Percentiles rank a stretch among this genome's conserved stretches.
Evolutionary conservation across 2,113 vertebrate species (phyloP).

Genomic region (Crotophaga sulcirostris): DNA sequence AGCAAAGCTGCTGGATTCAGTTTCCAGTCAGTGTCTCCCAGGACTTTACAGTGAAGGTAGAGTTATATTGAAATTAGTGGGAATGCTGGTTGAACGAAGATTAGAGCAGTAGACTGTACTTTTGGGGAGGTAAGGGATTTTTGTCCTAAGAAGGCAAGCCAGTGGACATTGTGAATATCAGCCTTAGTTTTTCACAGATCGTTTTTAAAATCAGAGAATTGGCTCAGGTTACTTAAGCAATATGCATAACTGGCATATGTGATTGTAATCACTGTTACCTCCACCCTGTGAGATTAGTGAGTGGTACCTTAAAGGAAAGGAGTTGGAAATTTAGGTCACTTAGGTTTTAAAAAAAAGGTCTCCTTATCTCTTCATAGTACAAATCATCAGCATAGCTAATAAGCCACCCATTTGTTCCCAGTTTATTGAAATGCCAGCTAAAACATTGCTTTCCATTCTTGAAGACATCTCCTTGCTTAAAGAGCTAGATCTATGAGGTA

Average conservation of each 20-base stretch:
- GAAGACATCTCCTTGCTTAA: rapidly evolving
- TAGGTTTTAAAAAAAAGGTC: neutral
- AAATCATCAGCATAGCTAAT: neutral
- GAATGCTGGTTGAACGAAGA: neutral
- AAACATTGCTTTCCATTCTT: neutral
- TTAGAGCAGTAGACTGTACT: neutral
- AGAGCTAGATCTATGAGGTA: neutral
- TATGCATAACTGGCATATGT: neutral
- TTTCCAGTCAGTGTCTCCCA: neutral
- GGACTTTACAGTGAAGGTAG: neutral
- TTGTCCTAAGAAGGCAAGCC: neutral
- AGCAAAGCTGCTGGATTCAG: neutral
- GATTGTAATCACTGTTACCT: neutral
- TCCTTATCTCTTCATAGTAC: neutral
- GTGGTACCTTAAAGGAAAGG: neutral
- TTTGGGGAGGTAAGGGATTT: neutral
- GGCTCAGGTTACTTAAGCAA: neutral
- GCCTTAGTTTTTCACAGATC: neutral
- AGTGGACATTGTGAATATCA: neutral
- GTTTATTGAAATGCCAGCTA: neutral
- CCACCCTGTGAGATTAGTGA: neutral
- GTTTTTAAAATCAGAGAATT: neutral
- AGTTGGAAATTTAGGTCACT: neutral
- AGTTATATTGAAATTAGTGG: neutral
- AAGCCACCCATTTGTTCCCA: neutral